Percentiles rank a stretch among this genome's conserved stretches.
These are phyloP conservation scores for Anhinga anhinga DNA, from an alignment of 2,113 vertebrate species.

Conservation along the genomic window DNA sequence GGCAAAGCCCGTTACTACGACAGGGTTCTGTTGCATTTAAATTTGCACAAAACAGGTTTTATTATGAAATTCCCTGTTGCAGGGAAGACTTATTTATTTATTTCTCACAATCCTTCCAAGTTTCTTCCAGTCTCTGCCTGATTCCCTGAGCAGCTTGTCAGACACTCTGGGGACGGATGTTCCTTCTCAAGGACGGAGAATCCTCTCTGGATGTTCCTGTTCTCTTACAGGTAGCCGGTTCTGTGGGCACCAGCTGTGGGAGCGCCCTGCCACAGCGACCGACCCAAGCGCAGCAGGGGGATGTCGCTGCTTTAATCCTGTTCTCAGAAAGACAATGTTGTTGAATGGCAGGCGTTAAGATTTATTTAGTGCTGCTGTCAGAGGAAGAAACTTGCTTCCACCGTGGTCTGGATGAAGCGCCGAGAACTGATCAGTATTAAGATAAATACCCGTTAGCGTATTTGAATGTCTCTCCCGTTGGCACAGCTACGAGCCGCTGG, in stretches of 20 bases:
- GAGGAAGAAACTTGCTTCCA: background rate
- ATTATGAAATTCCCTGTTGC: background rate
- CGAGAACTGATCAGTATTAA: constrained; percentile 13
- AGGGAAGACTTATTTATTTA: constrained; percentile 15
- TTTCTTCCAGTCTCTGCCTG: background rate
- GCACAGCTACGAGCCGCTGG: background rate
- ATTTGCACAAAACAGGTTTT: constrained; percentile 52
- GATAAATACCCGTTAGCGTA: background rate
- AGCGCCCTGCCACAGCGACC: background rate
- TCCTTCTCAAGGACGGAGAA: background rate
- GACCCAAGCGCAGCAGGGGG: background rate
- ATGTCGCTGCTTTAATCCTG: background rate
- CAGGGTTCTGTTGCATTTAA: constrained; percentile 25
- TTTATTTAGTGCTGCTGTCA: background rate
- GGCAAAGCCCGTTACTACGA: background rate
- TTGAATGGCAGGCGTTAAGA: background rate
- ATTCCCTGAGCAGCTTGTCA: background rate
- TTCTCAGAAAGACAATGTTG: background rate
- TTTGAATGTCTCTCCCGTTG: background rate
- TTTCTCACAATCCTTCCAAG: background rate
- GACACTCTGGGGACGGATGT: fast-evolving
- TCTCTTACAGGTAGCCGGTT: background rate
- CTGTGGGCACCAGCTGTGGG: background rate
- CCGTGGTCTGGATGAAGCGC: background rate
- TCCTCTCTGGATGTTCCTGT: background rate